Base-by-base conservation (phyloP, 2,797 vertebrate species). In the Lacerta viridis region DNA sequence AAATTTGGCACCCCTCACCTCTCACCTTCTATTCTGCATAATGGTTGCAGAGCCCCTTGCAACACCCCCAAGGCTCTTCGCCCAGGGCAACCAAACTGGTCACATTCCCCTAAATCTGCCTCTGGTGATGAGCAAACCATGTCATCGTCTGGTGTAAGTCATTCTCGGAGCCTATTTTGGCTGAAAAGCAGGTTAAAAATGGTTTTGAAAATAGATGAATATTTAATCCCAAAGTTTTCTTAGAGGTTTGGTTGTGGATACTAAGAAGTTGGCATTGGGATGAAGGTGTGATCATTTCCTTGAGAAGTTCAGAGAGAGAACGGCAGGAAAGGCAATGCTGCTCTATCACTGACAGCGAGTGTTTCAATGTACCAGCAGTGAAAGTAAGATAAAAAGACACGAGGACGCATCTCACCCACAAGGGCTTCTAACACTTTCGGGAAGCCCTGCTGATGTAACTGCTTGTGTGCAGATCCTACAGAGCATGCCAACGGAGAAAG, bases 331-430 rank as follows among this genome's bases (percentile, higher is more conserved):
- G 85, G 83, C 88, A 91, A 36, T 33, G 29, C 3, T 74, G 50
- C 43, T 78, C 89, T 83, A 20, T n/a, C 50, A 29, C 0, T 83
- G 23, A 50, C 85, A 68, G 80, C 2, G 5, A 10, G 50, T 29
- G 36, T 50, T 90, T 84, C 87, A 36, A 7, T 2, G 55, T 3
- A 23, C 43, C 55, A 1, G 1, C 17, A 33, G 84, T 15, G 80
- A n/a, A 39, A 79, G 46, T 25, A 81, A 68, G 90, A 84, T 1
- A 66, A 83, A 85, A 94, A 85, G 71, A 43, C n/a, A 90, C 90
- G 88, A 69, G 41, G 29, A 43, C 5, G 61, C 82, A 90, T 87
- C 93, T 92, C 84, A 91, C 0, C 20, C 76, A 55, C 0, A 10
- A 87, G 55, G 13, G 9, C 77, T 88, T 90, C 43, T 61, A 78